phyloP scores from a whole-genome alignment of 2,888 invertebrate genomes.

The Lepidocyrtinus sp. region DNA sequence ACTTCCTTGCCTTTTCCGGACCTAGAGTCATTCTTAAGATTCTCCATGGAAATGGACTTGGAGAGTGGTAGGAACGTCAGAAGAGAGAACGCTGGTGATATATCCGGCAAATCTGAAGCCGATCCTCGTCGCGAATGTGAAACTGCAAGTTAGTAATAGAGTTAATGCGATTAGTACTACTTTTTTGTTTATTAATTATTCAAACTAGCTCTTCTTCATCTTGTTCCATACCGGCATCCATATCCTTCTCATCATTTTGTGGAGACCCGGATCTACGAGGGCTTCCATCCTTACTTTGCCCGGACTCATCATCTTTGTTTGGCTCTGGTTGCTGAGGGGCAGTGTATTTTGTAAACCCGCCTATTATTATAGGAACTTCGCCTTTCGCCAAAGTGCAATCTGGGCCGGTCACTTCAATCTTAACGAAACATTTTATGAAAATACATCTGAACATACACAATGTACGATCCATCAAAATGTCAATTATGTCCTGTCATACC shows the following conservation, averaged over 20 bases:
- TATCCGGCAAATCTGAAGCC: constrained; percentile 55
- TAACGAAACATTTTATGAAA: too few relatives aligned
- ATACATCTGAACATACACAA: too few relatives aligned
- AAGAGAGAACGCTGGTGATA: constrained; percentile 52
- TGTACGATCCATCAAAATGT: too few relatives aligned
- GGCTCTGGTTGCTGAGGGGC: constrained; percentile 58
- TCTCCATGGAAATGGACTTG: constrained; percentile 61
- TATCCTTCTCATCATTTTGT: constrained; percentile 53
- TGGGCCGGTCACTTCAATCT: constrained; percentile 56
- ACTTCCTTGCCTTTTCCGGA: constrained; percentile 47
- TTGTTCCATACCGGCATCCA: constrained; percentile 47
- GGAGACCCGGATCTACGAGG: constrained; percentile 45
- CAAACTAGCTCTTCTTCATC: not conserved
- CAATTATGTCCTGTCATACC: too few relatives aligned
- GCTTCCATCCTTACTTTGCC: not conserved
- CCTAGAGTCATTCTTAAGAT: constrained; percentile 51
- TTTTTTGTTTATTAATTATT: too few relatives aligned
- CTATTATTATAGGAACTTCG: constrained; percentile 56
- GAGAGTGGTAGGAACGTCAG: constrained; percentile 58
- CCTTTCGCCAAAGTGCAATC: constrained; percentile 53
- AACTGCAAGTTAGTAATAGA: constrained; percentile 46
- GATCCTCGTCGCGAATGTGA: constrained; percentile 53
- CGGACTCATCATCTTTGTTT: constrained; percentile 26
- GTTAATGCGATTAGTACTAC: too few relatives aligned
- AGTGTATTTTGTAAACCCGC: constrained; percentile 54